Base-by-base conservation (phyloP, 92 coral and sea anemone genomes). In the Parazoanthus swiftii region DNA sequence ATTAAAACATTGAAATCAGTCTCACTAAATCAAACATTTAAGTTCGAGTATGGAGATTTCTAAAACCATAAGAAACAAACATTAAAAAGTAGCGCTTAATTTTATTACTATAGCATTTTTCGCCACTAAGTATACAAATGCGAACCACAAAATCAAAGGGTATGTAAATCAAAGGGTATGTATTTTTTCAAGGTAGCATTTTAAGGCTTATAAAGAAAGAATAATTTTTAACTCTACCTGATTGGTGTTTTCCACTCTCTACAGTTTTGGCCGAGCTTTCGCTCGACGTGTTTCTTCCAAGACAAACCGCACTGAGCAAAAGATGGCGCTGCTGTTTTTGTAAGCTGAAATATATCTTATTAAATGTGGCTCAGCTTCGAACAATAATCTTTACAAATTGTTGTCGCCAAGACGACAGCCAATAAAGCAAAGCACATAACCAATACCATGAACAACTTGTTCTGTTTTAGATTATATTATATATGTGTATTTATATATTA, bases 361-460 rank as follows among this genome's bases (percentile, higher is more conserved):
- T 81, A 81, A 81, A 81, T 81, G 85, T 36, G 72, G 23, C 63
- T 79, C 81, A 77, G 25, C 33, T 63, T 14, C 26, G 5, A 36
- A 65, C 51, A 81, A 58, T 81, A 63, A 23, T 54, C 26, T 58
- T 37, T 36, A 37, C 26, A 59, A 81, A 63, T 35, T 36, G 74
- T 36, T 81, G 74, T 81, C 50, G 85, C 72, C 85, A 16, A 6
- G 85, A 51, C 56, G 54, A 81, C 85, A 8, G 29, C 73, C 18
- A 36, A 54, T 63, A 54, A 38, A 54, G 44, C 38, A 16, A 14
- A 79, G 78, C 20, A 10, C 26, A 81, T 3, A 3, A 14, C 48
- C 36, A 42, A 36, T 23, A 63, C 50, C 16, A 23, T 63, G 29
- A 51, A 3, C 11, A 21, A 63, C 51, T 8, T 23, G 51, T 39